Evolutionary conservation across 2,797 vertebrate species (phyloP).

Genomic region (Ptychobarbus kaznakovi): DNA sequence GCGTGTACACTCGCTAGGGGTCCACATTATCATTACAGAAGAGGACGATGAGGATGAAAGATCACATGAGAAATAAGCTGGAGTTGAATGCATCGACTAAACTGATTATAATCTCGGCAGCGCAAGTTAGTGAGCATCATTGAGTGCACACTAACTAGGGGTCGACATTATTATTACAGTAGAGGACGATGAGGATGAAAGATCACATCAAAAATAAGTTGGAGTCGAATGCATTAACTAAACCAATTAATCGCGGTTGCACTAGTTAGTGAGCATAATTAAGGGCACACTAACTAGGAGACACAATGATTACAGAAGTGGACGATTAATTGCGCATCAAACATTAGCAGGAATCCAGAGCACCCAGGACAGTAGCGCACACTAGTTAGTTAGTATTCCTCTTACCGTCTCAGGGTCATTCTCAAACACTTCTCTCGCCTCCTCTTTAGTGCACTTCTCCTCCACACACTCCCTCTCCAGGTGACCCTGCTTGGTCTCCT

Average conservation of each 20-base stretch:
- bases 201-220: neutral
- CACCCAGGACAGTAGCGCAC: neutral
- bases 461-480: slow-evolving; percentile 97
- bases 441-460: slow-evolving; percentile 92
- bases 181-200: neutral
- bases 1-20: neutral
- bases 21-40: neutral
- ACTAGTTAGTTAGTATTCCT: neutral
- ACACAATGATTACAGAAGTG: no score
- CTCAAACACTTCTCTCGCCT: slow-evolving; percentile 97
- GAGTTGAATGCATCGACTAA: neutral
- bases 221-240: neutral
- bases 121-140: neutral
- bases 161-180: no score
- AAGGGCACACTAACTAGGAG: neutral
- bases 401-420: slow-evolving; percentile 97
- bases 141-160: neutral
- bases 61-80: neutral
- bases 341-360: neutral
- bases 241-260: neutral
- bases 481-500: slow-evolving; percentile 96
- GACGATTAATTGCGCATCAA: no score
- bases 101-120: neutral
- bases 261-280: neutral
- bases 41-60: neutral